Conservation (phyloP, 2,888 invertebrate species). For the Epicampocera succincta region DNA sequence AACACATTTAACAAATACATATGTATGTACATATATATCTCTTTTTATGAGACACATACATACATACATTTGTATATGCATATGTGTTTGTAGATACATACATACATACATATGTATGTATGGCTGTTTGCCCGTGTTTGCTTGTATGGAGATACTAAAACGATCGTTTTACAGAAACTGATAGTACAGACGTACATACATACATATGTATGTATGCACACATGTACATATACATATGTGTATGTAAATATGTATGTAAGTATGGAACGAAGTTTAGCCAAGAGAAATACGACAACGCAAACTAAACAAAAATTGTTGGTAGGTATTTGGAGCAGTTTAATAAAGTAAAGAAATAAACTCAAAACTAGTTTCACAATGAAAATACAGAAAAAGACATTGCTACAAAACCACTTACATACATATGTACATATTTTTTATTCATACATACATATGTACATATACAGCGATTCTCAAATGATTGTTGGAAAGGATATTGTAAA, state of each 20-base stretch:
- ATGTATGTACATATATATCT: neutral
- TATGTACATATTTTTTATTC: neutral
- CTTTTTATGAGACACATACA: too few species aligned
- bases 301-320: too few species aligned
- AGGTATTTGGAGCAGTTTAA: too few species aligned
- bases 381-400: neutral
- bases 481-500: too few species aligned
- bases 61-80: neutral
- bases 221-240: too few species aligned
- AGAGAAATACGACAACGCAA: neutral
- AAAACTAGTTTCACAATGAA: slow-evolving; percentile 21
- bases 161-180: too few species aligned
- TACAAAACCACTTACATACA: too few species aligned
- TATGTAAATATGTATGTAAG: too few species aligned
- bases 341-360: slow-evolving; percentile 18
- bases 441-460: neutral
- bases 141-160: neutral
- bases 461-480: slow-evolving; percentile 1
- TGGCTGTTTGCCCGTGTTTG: neutral
- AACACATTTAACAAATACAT: too few species aligned
- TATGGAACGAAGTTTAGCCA: too few species aligned
- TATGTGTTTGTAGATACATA: neutral
- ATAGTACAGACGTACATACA: too few species aligned
- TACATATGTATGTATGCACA: too few species aligned
- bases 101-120: neutral